Base-by-base conservation (phyloP, 2,797 vertebrate species). In the Gorsachius magnificus region DNA sequence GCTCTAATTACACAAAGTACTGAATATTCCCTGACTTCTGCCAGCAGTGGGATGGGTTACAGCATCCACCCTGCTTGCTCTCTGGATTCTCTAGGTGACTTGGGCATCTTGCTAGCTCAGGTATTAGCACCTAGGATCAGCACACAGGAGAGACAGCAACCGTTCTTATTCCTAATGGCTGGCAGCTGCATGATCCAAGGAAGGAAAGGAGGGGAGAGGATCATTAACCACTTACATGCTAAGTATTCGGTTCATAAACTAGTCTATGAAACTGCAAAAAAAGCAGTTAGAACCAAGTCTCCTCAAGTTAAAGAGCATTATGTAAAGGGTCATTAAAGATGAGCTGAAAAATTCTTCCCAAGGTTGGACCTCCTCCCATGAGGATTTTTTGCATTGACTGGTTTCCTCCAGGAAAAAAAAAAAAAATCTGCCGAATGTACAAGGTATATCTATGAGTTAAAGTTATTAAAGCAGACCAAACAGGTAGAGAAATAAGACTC, bases 391-490 rank as follows among this genome's bases (percentile, higher is more conserved):
- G 13, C 46, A 57, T 0, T 11, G 51, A 36, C 11, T 6, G 13
- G 22, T 43, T 66, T 48, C 28, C 43, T 80, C n/a, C 69, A 48
- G n/a, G 69, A 33, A 46, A 38, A 50, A 43, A 43, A 17, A n/a
- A 43, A 17, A 18, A 5, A 16, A 4, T 11, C n/a, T 33, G 13
- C 35, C 29, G 77, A 53, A 16, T 16, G 56, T 17, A 57, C 41
- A 5, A 80, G 46, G 21, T 10, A 4, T 28, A 13, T 5, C 53
- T 25, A 3, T 0, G 0, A 29, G 71, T 13, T 33, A 2, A 82
- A 43, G 54, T 9, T 33, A 69, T 11, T 54, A 38, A 51, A 76
- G 19, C 15, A 56, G 48, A 87, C 53, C 11, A 36, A 58, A 53
- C 63, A 53, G 13, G 45, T 7, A 16, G 3, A 18, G 20, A 77